Evolutionary conservation across 1,140 invertebrate genomes (phyloP).

Genomic region (Calephelis virginiensis): DNA sequence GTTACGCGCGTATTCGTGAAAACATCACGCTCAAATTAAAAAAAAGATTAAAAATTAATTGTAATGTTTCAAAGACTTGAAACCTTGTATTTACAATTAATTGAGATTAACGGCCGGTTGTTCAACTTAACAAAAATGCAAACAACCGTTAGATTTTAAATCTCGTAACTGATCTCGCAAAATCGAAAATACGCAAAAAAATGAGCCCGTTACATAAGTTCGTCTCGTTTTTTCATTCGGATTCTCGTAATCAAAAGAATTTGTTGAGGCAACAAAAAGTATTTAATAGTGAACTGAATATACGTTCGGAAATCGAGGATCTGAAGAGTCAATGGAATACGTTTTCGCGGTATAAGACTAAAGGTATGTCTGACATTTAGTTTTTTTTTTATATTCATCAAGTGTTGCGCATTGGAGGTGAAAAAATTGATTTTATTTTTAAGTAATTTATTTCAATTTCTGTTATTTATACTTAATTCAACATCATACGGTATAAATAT

Average conservation of each 20-base stretch:
- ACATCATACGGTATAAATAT: too few relatives aligned
- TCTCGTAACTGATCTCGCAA: not conserved
- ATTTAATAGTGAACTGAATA: slow-evolving; percentile 66
- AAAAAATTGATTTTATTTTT: too few relatives aligned
- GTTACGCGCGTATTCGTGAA: slow-evolving; percentile 46
- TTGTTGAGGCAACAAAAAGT: slow-evolving; percentile 53
- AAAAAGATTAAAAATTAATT: slow-evolving; percentile 7
- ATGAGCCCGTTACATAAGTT: slow-evolving; percentile 70
- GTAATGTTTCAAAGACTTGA: not conserved
- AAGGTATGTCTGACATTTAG: slow-evolving; percentile 40
- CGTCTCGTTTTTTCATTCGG: slow-evolving; percentile 64
- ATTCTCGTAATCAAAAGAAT: slow-evolving; percentile 51
- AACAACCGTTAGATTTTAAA: slow-evolving; percentile 27
- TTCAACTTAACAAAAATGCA: slow-evolving; percentile 30
- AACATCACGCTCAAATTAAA: slow-evolving; percentile 16
- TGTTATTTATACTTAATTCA: too few relatives aligned
- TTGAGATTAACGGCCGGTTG: slow-evolving; percentile 23
- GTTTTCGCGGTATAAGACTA: slow-evolving; percentile 44
- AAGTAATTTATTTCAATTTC: too few relatives aligned
- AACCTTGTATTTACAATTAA: slow-evolving; percentile 19
- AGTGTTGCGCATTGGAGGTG: too few relatives aligned
- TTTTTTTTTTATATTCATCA: too few relatives aligned
- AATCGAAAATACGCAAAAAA: slow-evolving; percentile 14
- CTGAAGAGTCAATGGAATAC: slow-evolving; percentile 54
- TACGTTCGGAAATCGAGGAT: slow-evolving; percentile 53